Evolutionary conservation across 2,888 invertebrate species (phyloP), one percentile per base, ranked within the genome.

Genomic region (Hirudinaria manillensis): DNA sequence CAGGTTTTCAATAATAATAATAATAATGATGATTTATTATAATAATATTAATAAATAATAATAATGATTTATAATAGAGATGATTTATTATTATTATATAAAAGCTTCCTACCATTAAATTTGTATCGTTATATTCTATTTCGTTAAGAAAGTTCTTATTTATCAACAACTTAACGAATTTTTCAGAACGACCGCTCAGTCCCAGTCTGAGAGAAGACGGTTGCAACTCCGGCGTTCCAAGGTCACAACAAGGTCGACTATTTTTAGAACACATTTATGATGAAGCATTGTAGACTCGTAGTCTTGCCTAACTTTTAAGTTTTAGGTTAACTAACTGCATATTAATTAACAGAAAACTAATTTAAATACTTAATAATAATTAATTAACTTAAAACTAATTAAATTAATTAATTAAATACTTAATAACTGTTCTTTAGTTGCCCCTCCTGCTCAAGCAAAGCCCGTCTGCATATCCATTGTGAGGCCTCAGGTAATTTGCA

Each of bases 401-500:
- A 65, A 24, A 27, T 24, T 65, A 21, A 65, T 53, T 19, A 19
- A 53, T 19, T 21, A 19, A 13, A n/a, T 68, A 24, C 7, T 16
- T 68, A 53, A 53, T 68, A 3, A 29, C 6, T 32, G 27, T 68
- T 68, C 1, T 68, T 32, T n/a, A 68, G 34, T 32, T 7, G 36
- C 36, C 29, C n/a, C 27, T 10, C n/a, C 68, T 6, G 32, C 32
- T 68, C 68, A 24, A 68, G 10, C 68, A 34, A 68, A 68, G 21
- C 32, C 68, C 2, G 68, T 68, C 3, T 68, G 68, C 68, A 68
- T 68, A n/a, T 68, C 68, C 68, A 68, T 68, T 0, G 68, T 68
- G 3, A 29, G 68, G 32, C 68, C 68, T 13, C 68, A 68, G 36
- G 68, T 36, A n/a, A 13, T 34, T 36, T 61, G 4, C 1, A 61